Evolutionary conservation across 2,797 vertebrate species (phyloP).

Genomic region (Lepidocolaptes lacrymiger): DNA sequence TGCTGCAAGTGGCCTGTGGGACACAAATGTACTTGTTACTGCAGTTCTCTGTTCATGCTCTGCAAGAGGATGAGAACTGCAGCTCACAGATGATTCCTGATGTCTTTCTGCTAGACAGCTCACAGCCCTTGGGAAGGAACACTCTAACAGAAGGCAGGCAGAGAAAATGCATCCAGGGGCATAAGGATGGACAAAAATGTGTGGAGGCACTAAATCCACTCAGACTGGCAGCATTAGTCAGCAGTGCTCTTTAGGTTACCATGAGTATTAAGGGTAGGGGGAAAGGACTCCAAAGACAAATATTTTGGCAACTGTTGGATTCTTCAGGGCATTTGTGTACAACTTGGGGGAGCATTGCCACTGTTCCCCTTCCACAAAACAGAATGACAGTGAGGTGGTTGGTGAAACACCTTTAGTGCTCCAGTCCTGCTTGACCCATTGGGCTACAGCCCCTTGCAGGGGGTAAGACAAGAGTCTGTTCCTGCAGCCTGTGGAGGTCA

Average conservation of each 20-base stretch:
- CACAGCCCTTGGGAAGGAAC: background rate
- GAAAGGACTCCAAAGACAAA: background rate
- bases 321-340: background rate
- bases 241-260: background rate
- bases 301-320: background rate
- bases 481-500: accelerated
- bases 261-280: background rate
- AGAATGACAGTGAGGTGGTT: background rate
- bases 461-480: accelerated
- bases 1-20: background rate
- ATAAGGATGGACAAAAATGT: background rate
- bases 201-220: background rate
- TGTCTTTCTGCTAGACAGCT: background rate
- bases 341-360: background rate
- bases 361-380: background rate
- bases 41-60: background rate
- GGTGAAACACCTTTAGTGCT: background rate
- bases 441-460: background rate
- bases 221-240: background rate
- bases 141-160: background rate
- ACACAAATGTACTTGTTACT: background rate
- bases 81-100: background rate
- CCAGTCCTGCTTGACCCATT: accelerated
- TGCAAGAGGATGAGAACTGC: accelerated
- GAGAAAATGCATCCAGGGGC: background rate